Evolutionary conservation across 2,113 vertebrate species (phyloP).

Genomic region (Rhinoptilus africanus): DNA sequence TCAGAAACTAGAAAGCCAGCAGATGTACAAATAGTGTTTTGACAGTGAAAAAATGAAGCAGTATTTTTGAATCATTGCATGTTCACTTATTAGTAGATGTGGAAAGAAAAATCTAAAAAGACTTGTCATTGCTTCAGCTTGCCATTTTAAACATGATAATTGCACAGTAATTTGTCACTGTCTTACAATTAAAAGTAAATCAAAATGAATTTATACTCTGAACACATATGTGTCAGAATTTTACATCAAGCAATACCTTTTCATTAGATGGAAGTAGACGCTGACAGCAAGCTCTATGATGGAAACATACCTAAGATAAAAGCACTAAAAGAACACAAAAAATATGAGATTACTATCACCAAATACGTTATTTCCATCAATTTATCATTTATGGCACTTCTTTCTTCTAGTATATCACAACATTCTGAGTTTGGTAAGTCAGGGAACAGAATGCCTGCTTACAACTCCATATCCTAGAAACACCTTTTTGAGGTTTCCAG

Average conservation of each 20-base stretch:
- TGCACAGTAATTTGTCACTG: constrained; percentile 40
- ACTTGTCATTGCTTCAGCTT: constrained; percentile 24
- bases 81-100: neutral
- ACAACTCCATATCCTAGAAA: neutral
- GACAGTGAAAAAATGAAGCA: constrained; percentile 16
- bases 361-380: neutral
- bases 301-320: neutral
- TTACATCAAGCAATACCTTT: constrained; percentile 3
- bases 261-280: neutral
- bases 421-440: neutral
- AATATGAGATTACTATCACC: neutral
- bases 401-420: neutral
- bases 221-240: constrained; percentile 2
- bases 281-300: neutral
- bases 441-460: neutral
- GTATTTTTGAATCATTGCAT: neutral
- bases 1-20: neutral
- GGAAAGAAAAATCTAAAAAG: constrained; percentile 14
- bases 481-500: neutral
- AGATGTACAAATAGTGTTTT: neutral
- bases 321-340: neutral
- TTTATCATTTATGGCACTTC: neutral
- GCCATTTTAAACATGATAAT: constrained; percentile 9
- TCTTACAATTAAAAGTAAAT: constrained; percentile 24
- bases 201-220: constrained; percentile 20